Conservation (phyloP, 2,888 invertebrate genomes). For the Eupithecia inturbata region DNA sequence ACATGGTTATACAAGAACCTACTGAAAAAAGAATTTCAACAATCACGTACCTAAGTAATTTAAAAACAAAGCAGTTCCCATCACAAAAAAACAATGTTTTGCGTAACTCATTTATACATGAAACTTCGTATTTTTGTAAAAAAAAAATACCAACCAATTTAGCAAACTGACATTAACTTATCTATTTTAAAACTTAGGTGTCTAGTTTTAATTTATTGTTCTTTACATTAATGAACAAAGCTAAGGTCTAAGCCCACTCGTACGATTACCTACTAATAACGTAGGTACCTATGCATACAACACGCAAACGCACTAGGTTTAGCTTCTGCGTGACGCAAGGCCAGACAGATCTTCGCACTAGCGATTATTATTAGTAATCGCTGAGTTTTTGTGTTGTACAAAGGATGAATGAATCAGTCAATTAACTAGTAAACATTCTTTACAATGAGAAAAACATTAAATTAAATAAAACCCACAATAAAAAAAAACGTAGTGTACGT, state of each 20-base stretch:
- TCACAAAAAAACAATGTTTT: background rate
- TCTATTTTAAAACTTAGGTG: slow-evolving; percentile 2
- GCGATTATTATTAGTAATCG: slow-evolving; percentile 48
- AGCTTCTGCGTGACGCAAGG: slow-evolving; percentile 49
- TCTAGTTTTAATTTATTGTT: slow-evolving; percentile 5
- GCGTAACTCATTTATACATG: background rate
- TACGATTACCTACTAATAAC: background rate
- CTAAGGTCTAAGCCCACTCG: slow-evolving; percentile 2
- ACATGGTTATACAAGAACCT: background rate
- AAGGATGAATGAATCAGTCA: slow-evolving; percentile 26
- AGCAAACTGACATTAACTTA: background rate
- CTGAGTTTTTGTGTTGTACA: slow-evolving; percentile 44
- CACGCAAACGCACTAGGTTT: slow-evolving; percentile 23
- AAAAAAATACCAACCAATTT: background rate
- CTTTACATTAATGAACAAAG: background rate
- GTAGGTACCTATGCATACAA: slow-evolving; percentile 12
- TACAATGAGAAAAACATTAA: background rate
- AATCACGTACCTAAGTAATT: background rate
- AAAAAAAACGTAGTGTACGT: background rate
- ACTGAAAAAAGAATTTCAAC: background rate
- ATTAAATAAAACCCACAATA: too few relatives aligned
- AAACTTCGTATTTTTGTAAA: background rate
- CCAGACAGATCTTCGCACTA: slow-evolving; percentile 40
- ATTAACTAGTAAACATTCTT: slow-evolving; percentile 6
- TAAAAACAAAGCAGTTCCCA: background rate